Evolutionary conservation across 2,888 invertebrate species (phyloP).

Genomic region (Ophraella communa): DNA sequence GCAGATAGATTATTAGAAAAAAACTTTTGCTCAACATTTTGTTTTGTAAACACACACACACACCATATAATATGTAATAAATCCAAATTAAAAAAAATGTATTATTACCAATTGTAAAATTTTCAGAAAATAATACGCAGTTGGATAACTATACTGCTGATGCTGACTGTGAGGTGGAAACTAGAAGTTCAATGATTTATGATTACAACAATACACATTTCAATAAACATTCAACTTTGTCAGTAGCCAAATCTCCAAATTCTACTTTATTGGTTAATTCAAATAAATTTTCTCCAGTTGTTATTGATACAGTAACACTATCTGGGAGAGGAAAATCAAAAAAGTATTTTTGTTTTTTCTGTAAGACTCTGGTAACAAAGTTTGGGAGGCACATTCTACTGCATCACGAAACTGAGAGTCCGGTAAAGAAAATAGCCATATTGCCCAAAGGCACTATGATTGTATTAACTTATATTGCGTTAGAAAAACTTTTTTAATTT

Average conservation of each 20-base stretch:
- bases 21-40: no score
- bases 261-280: neutral
- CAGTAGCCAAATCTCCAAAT: constrained; percentile 5
- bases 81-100: constrained; percentile 1
- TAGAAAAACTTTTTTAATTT: no score
- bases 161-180: constrained; percentile 1
- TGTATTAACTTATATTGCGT: no score
- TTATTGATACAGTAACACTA: constrained; percentile 1
- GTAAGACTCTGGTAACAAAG: neutral
- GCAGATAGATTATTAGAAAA: no score
- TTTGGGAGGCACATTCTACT: constrained; percentile 6
- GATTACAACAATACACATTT: neutral
- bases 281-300: neutral
- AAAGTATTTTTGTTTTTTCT: constrained; percentile 3
- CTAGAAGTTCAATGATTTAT: neutral
- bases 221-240: neutral
- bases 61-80: neutral
- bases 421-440: no score
- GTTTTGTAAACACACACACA: no score
- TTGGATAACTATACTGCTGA: neutral
- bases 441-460: no score
- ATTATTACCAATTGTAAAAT: neutral
- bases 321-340: constrained; percentile 6
- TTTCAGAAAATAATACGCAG: constrained; percentile 1
- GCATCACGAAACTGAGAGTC: constrained; percentile 1